Evolutionary conservation across 2,797 vertebrate genomes (phyloP), one percentile per base, ranked within the genome.

Genomic region (Characodon lateralis): DNA sequence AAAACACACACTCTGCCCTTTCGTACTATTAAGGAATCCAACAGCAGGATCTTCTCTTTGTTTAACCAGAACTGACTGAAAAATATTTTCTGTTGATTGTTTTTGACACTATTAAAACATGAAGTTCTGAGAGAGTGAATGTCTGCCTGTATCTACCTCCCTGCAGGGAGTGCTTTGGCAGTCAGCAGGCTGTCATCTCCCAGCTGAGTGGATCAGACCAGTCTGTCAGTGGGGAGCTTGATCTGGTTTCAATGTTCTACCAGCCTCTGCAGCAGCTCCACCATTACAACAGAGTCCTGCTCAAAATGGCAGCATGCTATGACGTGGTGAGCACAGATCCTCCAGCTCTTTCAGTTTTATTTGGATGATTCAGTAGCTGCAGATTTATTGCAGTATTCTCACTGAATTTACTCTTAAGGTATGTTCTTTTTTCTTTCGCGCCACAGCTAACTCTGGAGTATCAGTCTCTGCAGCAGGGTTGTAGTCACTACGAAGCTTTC

Each of bases 251-350:
- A 26, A 80, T 99, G 79, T 96, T 98, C 85, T 98, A 98, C 92
- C 94, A 96, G 95, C 98, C 98, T 3, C 88, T 97, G 80, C 96
- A 96, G 90, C 96, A 97, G 88, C 96, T 98, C 83, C 96, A 96
- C 88, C 95, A 96, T 82, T 99, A 98, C 48, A 95, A 96, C 85
- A 92, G 96, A 85, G 72, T 93, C 91, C 95, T 99, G 80, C 94
- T 98, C 35, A 98, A 98, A 91, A 95, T 99, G 85, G 96, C 96
- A 50, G 95, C 96, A 0, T 98, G 98, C 91, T 99, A 97, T 86
- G 97, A 99, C 92, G 97, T 98, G 96, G 98, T 99, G 93, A 95
- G 96, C 51, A 71, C 8, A 16, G 59, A 69, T 43, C 24, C 3
- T 28, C 43, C 13, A 14, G 7, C 71, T 58, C n/a, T 48, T 50